These are phyloP conservation scores for Callipepla squamata DNA, from an alignment of 2,113 vertebrate genomes.

Conservation along the genomic window DNA sequence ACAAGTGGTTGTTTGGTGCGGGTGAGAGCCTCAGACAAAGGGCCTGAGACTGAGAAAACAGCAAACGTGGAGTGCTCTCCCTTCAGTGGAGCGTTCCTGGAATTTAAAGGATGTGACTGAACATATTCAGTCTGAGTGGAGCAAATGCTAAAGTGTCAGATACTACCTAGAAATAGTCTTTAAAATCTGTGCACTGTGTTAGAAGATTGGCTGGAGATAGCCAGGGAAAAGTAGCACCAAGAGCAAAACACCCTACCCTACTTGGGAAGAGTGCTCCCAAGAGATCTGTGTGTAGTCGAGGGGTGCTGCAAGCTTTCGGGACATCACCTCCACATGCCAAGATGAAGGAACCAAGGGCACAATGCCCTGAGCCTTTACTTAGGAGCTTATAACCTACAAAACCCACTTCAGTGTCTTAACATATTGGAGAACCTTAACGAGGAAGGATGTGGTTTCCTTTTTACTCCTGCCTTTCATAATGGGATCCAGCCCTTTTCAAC, in stretches of 20 bases:
- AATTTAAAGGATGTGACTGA: not conserved
- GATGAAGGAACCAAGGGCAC: not conserved
- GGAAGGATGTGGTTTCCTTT: not conserved
- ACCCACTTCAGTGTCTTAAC: not conserved
- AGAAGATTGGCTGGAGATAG: not conserved
- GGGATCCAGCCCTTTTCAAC: not conserved
- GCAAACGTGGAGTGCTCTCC: not conserved
- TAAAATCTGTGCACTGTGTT: not conserved
- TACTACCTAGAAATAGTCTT: fast-evolving
- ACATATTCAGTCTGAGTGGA: not conserved
- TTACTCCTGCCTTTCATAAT: not conserved
- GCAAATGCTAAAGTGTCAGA: not conserved
- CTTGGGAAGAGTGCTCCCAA: not conserved
- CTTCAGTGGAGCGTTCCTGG: not conserved
- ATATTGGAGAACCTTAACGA: not conserved
- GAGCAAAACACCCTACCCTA: not conserved
- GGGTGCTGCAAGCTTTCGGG: not conserved
- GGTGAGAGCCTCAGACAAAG: not conserved
- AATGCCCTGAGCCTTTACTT: not conserved
- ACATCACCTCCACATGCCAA: fast-evolving
- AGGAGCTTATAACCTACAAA: not conserved
- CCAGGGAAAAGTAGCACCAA: not conserved
- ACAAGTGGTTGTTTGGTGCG: not conserved
- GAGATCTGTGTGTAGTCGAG: not conserved
- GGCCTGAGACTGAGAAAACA: not conserved